A percentile compares a stretch with the other conserved stretches of the same genome.
Evolutionary conservation across 2,797 vertebrate genomes (phyloP).

Genomic region (Neopelma chrysocephalum): DNA sequence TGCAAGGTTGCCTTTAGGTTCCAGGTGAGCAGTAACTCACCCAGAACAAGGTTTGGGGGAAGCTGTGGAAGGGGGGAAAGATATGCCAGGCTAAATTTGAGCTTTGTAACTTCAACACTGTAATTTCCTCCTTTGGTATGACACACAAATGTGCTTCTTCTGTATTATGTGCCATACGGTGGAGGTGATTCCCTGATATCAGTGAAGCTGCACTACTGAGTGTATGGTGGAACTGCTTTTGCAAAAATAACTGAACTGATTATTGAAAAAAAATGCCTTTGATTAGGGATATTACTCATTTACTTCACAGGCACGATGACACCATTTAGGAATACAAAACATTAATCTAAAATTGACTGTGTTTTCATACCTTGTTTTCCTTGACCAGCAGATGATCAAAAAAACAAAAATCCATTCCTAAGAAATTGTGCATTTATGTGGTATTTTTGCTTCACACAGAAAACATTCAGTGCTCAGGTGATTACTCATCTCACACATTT

Average conservation of each 20-base stretch:
- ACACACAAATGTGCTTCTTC: background rate
- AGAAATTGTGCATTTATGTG: background rate
- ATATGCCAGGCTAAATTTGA: background rate
- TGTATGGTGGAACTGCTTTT: background rate
- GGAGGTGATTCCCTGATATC: background rate
- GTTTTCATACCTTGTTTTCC: slow-evolving; percentile 33
- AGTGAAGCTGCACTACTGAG: background rate
- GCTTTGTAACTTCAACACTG: background rate
- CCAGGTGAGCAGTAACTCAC: background rate
- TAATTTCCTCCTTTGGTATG: background rate
- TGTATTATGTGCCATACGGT: background rate
- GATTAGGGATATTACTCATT: background rate
- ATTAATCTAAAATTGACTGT: background rate
- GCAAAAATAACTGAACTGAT: background rate
- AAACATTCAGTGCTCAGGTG: background rate
- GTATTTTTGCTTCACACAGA: background rate
- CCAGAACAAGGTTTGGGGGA: background rate
- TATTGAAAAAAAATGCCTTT: background rate
- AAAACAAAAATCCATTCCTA: background rate
- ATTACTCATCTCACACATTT: background rate
- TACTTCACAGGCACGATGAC: background rate
- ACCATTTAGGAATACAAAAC: background rate
- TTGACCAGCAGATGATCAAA: background rate
- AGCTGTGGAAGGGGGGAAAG: background rate
- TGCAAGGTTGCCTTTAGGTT: background rate